Percentiles rank a stretch among this genome's conserved stretches.
These are phyloP conservation scores for Gerosis bhagava DNA, from an alignment of 2,888 invertebrate genomes.

Conservation along the genomic window DNA sequence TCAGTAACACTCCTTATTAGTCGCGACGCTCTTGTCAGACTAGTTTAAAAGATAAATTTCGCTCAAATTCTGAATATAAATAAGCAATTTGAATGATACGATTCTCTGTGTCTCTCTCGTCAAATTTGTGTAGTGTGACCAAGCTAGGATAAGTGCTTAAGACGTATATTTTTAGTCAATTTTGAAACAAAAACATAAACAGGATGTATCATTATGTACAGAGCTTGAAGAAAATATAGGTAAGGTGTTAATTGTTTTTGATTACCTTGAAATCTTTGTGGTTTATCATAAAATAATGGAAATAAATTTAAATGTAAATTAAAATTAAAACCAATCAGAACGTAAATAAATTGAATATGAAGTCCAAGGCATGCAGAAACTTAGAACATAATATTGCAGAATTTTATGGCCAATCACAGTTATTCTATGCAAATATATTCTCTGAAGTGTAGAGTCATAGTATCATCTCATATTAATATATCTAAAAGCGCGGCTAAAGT, in stretches of 20 bases:
- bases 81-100: constrained; percentile 36
- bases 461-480: constrained; percentile 47
- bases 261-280: too few relatives aligned
- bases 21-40: constrained; percentile 38
- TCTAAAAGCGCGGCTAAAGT: too few relatives aligned
- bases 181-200: too few relatives aligned
- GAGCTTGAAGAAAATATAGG: constrained; percentile 32
- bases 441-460: constrained; percentile 52
- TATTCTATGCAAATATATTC: constrained; percentile 60
- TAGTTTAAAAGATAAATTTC: constrained; percentile 36
- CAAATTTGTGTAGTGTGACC: constrained; percentile 36
- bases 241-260: constrained; percentile 20
- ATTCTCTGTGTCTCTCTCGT: constrained; percentile 34
- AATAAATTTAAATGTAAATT: too few relatives aligned
- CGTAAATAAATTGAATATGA: too few relatives aligned
- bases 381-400: constrained; percentile 51
- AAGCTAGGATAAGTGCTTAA: constrained; percentile 33
- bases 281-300: too few relatives aligned
- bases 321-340: too few relatives aligned
- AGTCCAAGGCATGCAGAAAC: constrained; percentile 31
- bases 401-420: constrained; percentile 55
- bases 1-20: constrained; percentile 32
- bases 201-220: too few relatives aligned
- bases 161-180: too few relatives aligned
- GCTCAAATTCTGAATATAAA: constrained; percentile 38